Percentiles rank a stretch among this genome's conserved stretches.
Evolutionary conservation across 2,113 vertebrate species (phyloP).

Genomic region (Bungarus multicinctus): DNA sequence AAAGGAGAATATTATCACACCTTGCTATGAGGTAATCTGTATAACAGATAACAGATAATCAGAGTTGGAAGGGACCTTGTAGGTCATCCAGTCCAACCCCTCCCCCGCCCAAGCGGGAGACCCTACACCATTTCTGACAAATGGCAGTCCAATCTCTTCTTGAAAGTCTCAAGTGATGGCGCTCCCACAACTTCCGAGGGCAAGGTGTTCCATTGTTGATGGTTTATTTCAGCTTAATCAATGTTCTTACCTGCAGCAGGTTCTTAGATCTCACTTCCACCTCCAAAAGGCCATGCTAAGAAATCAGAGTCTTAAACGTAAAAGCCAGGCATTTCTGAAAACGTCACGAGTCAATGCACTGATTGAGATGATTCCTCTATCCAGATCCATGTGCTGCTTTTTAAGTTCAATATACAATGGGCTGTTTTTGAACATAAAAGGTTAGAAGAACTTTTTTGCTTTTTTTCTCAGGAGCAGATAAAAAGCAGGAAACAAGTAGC

Average conservation of each 20-base stretch:
- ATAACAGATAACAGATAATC: too few relatives aligned
- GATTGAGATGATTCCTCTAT: not conserved
- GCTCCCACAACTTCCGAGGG: too few relatives aligned
- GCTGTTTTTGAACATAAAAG: not conserved
- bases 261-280: slow-evolving; percentile 3
- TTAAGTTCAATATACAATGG: not conserved
- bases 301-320: not conserved
- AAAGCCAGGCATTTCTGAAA: not conserved
- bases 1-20: not conserved
- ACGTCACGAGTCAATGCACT: not conserved
- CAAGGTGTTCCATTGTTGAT: too few relatives aligned
- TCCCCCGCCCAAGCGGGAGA: too few relatives aligned
- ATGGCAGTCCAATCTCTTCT: too few relatives aligned
- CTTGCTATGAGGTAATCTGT: not conserved
- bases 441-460: not conserved
- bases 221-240: slow-evolving; percentile 8
- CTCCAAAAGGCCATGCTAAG: not conserved
- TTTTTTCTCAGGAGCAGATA: not conserved
- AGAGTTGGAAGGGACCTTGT: too few relatives aligned
- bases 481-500: not conserved
- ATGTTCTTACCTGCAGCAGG: not conserved
- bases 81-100: too few relatives aligned
- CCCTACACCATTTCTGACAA: too few relatives aligned
- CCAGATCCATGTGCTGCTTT: not conserved
- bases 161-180: too few relatives aligned